Percentiles rank a stretch among this genome's conserved stretches.
Evolutionary conservation across 2,888 invertebrate species (phyloP).

Genomic region (Frankliniella fusca): DNA sequence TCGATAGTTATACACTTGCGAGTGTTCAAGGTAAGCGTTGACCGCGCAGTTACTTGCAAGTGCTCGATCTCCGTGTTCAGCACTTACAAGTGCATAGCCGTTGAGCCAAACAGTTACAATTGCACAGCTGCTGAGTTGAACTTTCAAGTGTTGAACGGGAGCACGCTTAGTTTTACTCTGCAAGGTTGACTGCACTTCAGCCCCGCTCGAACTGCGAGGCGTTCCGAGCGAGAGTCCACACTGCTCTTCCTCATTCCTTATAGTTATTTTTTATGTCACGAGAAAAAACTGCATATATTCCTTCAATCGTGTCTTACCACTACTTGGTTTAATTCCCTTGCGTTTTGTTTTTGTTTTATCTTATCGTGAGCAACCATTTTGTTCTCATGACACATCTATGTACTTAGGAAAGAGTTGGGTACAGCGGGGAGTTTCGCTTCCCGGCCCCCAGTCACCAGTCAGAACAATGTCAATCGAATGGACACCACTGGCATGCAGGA

Average conservation of each 20-base stretch:
- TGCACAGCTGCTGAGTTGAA: too few relatives aligned
- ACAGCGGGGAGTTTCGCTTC: constrained; percentile 22
- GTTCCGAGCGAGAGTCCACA: background rate
- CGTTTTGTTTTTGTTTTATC: background rate
- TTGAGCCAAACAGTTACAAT: too few relatives aligned
- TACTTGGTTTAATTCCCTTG: background rate
- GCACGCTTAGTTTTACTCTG: too few relatives aligned
- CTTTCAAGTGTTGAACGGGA: too few relatives aligned
- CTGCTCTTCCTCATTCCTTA: constrained; percentile 21
- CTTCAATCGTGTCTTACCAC: background rate
- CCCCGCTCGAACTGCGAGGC: constrained; percentile 7
- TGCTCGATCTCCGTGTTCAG: too few relatives aligned
- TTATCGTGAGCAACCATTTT: background rate
- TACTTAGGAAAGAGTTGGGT: constrained; percentile 18
- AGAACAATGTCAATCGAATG: constrained; percentile 20
- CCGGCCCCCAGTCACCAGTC: constrained; percentile 16
- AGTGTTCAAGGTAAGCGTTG: too few relatives aligned
- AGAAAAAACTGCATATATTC: too few relatives aligned
- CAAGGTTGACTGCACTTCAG: background rate
- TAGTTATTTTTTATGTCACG: constrained; percentile 4
- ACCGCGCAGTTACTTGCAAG: too few relatives aligned
- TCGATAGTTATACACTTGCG: too few relatives aligned
- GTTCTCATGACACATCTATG: constrained; percentile 16
- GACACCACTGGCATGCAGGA: constrained; percentile 22
- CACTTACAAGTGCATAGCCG: too few relatives aligned